Evolutionary conservation across 2,113 vertebrate species (phyloP), one percentile per base, ranked within the genome.

Genomic region (Zapornia atra): DNA sequence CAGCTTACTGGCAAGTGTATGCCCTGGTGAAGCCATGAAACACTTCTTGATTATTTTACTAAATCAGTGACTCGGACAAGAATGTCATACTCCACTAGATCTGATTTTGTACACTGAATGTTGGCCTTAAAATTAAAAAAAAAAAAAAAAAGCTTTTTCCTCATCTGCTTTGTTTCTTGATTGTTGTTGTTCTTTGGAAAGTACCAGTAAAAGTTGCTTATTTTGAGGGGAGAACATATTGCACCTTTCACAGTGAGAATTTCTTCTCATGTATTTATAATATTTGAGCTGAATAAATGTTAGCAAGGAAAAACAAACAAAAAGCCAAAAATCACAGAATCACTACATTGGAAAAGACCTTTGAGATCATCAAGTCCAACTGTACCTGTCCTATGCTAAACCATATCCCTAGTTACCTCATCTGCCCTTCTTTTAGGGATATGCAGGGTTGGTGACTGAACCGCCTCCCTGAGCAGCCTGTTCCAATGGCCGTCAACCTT

Each of bases 41-140:
- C 14, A 22, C 44, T 93, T 83, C 83, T 50, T 94, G 48, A 73
- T 92, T 89, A 51, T 91, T 86, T 91, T 84, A 85, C 31, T 86
- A 59, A 42, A 86, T 93, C 88, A 63, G 34, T 88, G 88, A 92
- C 64, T 92, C 1, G 0, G 42, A 90, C 56, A 86, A 73, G 76
- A 86, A 83, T 96, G 88, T 94, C 28, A 0, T 91, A 88, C 76
- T 75, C 77, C 76, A 78, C 31, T 88, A 86, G 77, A 20, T 86
- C 71, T 61, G 54, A 75, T 82, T 86, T 94, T 78, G 44, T 77
- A 80, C 26, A 8, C 18, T 82, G 42, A 90, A 80, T 94, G 92
- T 71, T 86, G 5, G 36, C n/a, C 73, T 84, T 93, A 54, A 42
- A n/a, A n/a, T n/a, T n/a, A n/a, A n/a, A 26, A 11, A 79, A 25